phyloP scores from a whole-genome alignment of 2,113 vertebrate genomes.

The Colistium nudipinnis region DNA sequence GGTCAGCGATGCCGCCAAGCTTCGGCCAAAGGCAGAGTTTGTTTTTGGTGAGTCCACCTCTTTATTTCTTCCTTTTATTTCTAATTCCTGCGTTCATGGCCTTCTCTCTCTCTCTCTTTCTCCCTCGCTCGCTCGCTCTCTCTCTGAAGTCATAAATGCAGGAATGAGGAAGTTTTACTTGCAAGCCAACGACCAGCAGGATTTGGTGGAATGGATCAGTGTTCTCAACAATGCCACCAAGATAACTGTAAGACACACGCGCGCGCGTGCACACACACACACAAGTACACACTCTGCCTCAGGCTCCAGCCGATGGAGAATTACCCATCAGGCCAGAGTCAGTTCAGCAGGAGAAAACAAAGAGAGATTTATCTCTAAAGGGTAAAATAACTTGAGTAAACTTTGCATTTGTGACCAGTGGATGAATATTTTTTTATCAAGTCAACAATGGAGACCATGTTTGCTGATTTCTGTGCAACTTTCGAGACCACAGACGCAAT shows the following conservation, averaged over 20 bases:
- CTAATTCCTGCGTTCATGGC: background rate
- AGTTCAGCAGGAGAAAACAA: background rate
- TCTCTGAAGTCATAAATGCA: conserved; percentile 90
- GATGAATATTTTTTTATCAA: too few relatives aligned
- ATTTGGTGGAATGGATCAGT: conserved; percentile 95
- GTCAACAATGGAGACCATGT: too few relatives aligned
- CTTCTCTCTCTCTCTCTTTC: background rate
- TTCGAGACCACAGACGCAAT: background rate
- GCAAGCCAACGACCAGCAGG: conserved; percentile 98
- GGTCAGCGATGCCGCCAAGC: conserved; percentile 98
- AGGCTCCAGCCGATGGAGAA: conserved; percentile 45
- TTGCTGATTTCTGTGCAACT: too few relatives aligned
- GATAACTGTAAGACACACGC: conserved; percentile 90
- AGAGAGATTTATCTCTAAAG: too few relatives aligned
- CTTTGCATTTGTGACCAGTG: too few relatives aligned
- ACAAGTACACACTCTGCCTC: conserved; percentile 31
- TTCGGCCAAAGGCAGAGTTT: conserved; percentile 96
- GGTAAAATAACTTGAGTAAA: too few relatives aligned
- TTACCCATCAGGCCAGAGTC: conserved; percentile 39
- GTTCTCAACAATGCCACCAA: conserved; percentile 98
- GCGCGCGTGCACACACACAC: conserved; percentile 14
- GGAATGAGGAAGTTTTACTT: conserved; percentile 97
- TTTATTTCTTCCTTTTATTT: background rate
- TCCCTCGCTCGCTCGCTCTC: background rate
- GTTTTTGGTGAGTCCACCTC: conserved; percentile 91